Conservation (phyloP, 2,113 vertebrate genomes). For the Dromiciops gliroides region DNA sequence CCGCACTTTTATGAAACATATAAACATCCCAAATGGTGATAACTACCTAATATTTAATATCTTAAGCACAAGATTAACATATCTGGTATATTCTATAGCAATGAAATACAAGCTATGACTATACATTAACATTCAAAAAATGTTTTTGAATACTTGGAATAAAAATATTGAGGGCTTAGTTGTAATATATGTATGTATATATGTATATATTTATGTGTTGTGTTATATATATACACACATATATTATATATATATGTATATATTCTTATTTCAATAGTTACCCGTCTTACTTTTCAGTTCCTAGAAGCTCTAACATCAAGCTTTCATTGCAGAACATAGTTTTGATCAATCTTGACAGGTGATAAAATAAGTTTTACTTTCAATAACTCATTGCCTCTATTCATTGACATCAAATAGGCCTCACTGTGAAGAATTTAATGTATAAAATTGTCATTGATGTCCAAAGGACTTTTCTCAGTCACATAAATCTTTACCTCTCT, state of each 20-base stretch:
- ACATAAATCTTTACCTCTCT: constrained; percentile 24
- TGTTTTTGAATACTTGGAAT: not conserved
- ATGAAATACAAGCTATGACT: not conserved
- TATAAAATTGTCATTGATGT: constrained; percentile 61
- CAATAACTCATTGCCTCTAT: constrained; percentile 35
- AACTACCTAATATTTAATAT: not conserved
- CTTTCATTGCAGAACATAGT: constrained; percentile 4
- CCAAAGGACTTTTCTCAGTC: constrained; percentile 35
- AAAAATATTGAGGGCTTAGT: not conserved
- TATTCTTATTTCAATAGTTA: constrained; percentile 42
- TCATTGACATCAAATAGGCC: constrained; percentile 35
- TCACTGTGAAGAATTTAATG: constrained; percentile 36
- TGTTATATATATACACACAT: too few relatives aligned
- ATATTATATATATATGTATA: constrained; percentile 7
- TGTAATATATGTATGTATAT: not conserved
- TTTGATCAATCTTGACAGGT: constrained; percentile 63
- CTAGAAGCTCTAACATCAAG: constrained; percentile 16
- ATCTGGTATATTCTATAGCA: not conserved
- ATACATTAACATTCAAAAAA: not conserved
- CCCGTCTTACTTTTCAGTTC: constrained; percentile 6
- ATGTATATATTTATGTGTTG: too few relatives aligned
- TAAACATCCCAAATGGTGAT: constrained; percentile 43
- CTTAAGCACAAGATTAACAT: not conserved
- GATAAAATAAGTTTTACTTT: constrained; percentile 67
- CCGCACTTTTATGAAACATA: constrained; percentile 18